These are phyloP conservation scores for Alligator sinensis DNA, from an alignment of 2,113 vertebrate genomes.

Conservation along the genomic window DNA sequence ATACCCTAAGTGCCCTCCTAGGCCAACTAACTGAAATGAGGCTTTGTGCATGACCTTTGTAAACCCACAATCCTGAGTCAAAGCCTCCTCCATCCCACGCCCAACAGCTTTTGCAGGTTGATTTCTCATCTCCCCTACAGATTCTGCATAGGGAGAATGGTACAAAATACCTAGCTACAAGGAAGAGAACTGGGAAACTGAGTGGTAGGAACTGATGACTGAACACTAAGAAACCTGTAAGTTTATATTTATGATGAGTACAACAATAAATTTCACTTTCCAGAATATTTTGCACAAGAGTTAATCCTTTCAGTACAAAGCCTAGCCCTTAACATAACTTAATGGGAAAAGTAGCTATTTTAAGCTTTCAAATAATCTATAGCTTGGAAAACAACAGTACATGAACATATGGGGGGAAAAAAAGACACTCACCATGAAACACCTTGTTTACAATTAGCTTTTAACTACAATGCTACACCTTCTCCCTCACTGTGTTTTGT, in stretches of 20 bases:
- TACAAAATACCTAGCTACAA: not conserved
- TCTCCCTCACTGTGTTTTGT: not conserved
- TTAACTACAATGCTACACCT: not conserved
- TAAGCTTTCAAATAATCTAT: not conserved
- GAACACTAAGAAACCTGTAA: constrained; percentile 18
- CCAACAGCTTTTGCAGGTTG: not conserved
- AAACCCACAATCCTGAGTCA: accelerated
- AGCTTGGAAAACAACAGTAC: not conserved
- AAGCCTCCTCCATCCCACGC: not conserved
- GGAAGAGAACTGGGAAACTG: constrained; percentile 11
- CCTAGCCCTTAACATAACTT: not conserved
- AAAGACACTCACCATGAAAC: not conserved
- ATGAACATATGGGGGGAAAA: not conserved
- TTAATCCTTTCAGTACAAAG: constrained; percentile 1
- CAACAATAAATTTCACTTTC: not conserved
- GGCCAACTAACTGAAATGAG: not conserved
- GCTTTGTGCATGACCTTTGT: not conserved
- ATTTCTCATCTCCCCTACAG: not conserved
- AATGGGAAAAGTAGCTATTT: not conserved
- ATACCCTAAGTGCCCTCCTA: accelerated
- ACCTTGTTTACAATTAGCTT: not conserved
- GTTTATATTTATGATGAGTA: not conserved
- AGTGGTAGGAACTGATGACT: not conserved
- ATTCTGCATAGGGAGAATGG: not conserved
- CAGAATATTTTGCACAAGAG: not conserved